Evolutionary conservation across 1,140 invertebrate genomes (phyloP).

Genomic region (Rhopalosiphum padi): DNA sequence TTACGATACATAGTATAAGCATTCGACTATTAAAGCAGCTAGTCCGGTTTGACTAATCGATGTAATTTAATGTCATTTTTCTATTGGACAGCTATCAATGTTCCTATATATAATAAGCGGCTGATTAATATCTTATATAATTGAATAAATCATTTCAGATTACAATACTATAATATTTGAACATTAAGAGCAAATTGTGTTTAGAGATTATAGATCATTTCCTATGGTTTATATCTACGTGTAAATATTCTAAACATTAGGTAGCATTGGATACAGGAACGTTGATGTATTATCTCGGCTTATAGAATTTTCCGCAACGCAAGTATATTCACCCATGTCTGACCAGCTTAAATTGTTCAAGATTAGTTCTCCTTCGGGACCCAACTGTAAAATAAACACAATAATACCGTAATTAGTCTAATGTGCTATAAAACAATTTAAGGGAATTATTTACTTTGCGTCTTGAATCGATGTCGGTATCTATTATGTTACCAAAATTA

Average conservation of each 20-base stretch:
- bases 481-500: constrained; percentile 29
- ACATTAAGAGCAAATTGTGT: neutral
- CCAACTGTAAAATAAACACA: neutral
- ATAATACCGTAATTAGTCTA: neutral
- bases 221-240: neutral
- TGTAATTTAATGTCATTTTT: neutral
- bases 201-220: neutral
- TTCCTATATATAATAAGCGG: neutral
- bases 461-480: constrained; percentile 29
- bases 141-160: neutral
- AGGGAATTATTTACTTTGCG: constrained; percentile 27
- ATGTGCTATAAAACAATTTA: neutral
- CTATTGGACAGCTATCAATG: neutral
- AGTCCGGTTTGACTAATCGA: too few relatives aligned
- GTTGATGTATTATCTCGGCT: constrained; percentile 42
- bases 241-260: constrained; percentile 9
- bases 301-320: constrained; percentile 32
- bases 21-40: neutral
- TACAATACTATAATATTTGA: neutral
- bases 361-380: constrained; percentile 38
- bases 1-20: neutral
- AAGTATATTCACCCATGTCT: constrained; percentile 54
- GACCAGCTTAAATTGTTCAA: constrained; percentile 49
- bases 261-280: constrained; percentile 51
- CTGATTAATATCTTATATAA: neutral